Conservation (phyloP, 2,888 invertebrate genomes). For the Bembecia ichneumoniformis region DNA sequence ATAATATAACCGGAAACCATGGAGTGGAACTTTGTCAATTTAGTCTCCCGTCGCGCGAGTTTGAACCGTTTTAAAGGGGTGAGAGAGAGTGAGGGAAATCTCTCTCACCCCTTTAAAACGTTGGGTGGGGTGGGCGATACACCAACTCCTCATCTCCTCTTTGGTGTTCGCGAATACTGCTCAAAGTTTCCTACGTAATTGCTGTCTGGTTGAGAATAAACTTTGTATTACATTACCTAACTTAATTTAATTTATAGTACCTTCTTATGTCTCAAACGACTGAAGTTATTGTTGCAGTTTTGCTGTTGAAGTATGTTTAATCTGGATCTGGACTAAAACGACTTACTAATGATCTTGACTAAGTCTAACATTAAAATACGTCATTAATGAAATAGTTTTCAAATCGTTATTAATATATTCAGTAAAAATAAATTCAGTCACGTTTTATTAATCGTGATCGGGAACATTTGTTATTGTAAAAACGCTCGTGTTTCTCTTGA, state of each 20-base stretch:
- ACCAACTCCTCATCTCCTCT: constrained; percentile 30
- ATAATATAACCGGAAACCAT: constrained; percentile 43
- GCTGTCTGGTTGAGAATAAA: constrained; percentile 67
- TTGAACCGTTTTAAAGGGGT: constrained; percentile 46
- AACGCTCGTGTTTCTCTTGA: constrained; percentile 24
- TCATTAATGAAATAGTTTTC: too few relatives aligned
- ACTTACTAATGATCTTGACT: too few relatives aligned
- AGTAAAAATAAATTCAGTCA: constrained; percentile 21
- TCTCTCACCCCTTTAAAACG: too few relatives aligned
- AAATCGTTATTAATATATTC: constrained; percentile 14
- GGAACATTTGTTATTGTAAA: constrained; percentile 9
- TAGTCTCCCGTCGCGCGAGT: constrained; percentile 38
- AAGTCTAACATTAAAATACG: too few relatives aligned
- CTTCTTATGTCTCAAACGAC: constrained; percentile 46
- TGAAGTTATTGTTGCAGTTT: constrained; percentile 7
- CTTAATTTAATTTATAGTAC: constrained; percentile 67
- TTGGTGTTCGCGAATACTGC: constrained; percentile 63
- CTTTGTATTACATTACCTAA: constrained; percentile 67
- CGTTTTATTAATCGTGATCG: constrained; percentile 25
- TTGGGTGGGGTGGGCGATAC: constrained; percentile 13
- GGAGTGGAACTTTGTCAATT: constrained; percentile 53
- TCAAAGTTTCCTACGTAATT: constrained; percentile 65
- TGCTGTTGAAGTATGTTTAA: neutral
- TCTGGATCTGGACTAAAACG: too few relatives aligned
- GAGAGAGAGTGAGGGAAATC: constrained; percentile 30